Conservation (phyloP, 2,888 invertebrate species). For the Proisotoma minuta region DNA sequence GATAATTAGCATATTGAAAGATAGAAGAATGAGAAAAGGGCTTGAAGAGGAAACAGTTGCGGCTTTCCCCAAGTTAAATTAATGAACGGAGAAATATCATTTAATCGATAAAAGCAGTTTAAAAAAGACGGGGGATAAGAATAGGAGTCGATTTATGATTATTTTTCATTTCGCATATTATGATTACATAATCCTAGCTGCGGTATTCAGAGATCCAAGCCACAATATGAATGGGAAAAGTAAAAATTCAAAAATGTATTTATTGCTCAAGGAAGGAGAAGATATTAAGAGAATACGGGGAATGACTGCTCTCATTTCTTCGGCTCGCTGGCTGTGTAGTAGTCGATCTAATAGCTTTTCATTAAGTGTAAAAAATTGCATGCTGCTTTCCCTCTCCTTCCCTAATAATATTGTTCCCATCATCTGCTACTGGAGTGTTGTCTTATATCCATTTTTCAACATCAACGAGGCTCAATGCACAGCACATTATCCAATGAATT, state of each 20-base stretch:
- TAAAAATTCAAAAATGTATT: constrained; percentile 23
- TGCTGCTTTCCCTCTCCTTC: constrained; percentile 17
- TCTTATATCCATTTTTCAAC: constrained; percentile 22
- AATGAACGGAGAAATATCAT: constrained; percentile 34
- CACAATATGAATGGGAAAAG: constrained; percentile 24
- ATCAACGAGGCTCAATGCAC: constrained; percentile 26
- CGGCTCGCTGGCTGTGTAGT: constrained; percentile 12
- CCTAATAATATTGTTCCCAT: constrained; percentile 18
- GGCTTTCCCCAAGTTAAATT: constrained; percentile 10
- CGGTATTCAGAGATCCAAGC: constrained; percentile 18
- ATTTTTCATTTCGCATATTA: constrained; percentile 44
- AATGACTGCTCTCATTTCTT: not conserved
- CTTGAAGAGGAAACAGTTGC: constrained; percentile 7
- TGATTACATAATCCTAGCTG: constrained; percentile 41
- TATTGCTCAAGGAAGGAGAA: constrained; percentile 22
- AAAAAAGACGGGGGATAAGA: constrained; percentile 11
- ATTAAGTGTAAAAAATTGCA: constrained; percentile 45
- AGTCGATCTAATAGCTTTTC: constrained; percentile 43
- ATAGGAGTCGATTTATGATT: constrained; percentile 38
- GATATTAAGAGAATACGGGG: constrained; percentile 11
- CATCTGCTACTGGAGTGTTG: not conserved
- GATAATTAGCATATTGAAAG: constrained; percentile 23
- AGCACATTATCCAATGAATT: constrained; percentile 18
- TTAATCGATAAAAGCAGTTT: constrained; percentile 36
- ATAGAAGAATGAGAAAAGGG: constrained; percentile 3